Evolutionary conservation across 2,888 invertebrate genomes (phyloP).

Genomic region (Torymus texanus): DNA sequence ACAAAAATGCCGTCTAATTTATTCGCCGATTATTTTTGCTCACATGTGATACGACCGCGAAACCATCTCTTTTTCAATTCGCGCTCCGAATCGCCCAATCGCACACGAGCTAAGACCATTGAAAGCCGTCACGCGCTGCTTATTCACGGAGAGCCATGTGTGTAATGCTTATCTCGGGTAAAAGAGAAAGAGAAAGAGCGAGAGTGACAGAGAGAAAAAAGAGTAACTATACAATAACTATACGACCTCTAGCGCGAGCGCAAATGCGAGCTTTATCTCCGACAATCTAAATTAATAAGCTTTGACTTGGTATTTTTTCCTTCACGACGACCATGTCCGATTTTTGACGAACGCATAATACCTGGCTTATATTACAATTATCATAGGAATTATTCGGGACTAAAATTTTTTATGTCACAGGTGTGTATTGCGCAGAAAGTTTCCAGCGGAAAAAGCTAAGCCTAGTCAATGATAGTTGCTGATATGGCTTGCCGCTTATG

Average conservation of each 20-base stretch:
- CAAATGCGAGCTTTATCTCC: neutral
- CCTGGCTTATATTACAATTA: no score
- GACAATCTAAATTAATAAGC: neutral
- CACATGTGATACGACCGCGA: neutral
- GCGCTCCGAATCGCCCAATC: conserved; percentile 31
- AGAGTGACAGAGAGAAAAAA: no score
- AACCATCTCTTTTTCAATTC: conserved; percentile 16
- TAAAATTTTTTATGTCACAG: no score
- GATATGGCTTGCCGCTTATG: no score
- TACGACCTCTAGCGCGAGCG: neutral
- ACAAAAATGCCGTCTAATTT: neutral
- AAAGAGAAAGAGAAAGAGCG: no score
- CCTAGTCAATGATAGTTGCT: no score
- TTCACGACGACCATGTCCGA: no score
- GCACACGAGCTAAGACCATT: conserved; percentile 20
- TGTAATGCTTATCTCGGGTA: neutral
- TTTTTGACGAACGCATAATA: no score
- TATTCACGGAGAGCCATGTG: conserved; percentile 16
- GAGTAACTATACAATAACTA: neutral
- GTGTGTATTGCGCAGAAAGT: no score
- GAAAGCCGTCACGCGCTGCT: conserved; percentile 38
- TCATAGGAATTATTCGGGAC: no score
- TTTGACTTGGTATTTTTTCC: neutral
- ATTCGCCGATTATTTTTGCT: neutral
- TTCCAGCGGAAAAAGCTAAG: no score